phyloP scores from a whole-genome alignment of 2,797 vertebrate species.

The Sebastes flavidus region DNA sequence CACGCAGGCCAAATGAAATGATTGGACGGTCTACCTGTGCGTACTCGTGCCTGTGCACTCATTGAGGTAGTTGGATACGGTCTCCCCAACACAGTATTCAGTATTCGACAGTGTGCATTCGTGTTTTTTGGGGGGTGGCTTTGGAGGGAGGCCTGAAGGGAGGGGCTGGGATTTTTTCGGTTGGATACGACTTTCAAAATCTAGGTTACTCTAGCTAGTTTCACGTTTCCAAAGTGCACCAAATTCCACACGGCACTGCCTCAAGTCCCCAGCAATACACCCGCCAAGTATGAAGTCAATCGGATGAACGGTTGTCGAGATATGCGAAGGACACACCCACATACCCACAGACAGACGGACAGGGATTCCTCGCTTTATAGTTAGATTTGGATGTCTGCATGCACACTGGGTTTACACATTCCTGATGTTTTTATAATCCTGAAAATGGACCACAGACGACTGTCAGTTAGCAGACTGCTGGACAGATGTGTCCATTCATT shows the following conservation, averaged over 20 bases:
- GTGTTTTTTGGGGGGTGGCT: too few relatives aligned
- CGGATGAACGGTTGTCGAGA: neutral
- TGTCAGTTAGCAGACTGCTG: slow-evolving; percentile 12
- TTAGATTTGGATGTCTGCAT: neutral
- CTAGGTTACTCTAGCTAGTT: too few relatives aligned
- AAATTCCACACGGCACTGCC: accelerated
- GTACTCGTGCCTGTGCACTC: too few relatives aligned
- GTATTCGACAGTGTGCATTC: too few relatives aligned
- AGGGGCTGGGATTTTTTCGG: too few relatives aligned
- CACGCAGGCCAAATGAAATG: too few relatives aligned
- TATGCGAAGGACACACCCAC: neutral
- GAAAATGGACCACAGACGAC: slow-evolving; percentile 9
- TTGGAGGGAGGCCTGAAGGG: too few relatives aligned
- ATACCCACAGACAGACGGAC: neutral
- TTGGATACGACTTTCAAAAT: too few relatives aligned
- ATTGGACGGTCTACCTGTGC: too few relatives aligned
- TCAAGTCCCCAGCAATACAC: neutral
- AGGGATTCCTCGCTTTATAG: neutral
- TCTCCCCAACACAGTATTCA: too few relatives aligned
- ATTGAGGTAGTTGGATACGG: too few relatives aligned
- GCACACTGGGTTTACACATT: slow-evolving; percentile 8
- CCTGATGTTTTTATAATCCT: slow-evolving; percentile 27
- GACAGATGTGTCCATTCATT: slow-evolving; percentile 19
- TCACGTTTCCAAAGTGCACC: neutral
- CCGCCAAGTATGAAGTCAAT: accelerated